These are phyloP conservation scores for Zosterops pallidus DNA, from an alignment of 2,113 vertebrate species.

Conservation along the genomic window DNA sequence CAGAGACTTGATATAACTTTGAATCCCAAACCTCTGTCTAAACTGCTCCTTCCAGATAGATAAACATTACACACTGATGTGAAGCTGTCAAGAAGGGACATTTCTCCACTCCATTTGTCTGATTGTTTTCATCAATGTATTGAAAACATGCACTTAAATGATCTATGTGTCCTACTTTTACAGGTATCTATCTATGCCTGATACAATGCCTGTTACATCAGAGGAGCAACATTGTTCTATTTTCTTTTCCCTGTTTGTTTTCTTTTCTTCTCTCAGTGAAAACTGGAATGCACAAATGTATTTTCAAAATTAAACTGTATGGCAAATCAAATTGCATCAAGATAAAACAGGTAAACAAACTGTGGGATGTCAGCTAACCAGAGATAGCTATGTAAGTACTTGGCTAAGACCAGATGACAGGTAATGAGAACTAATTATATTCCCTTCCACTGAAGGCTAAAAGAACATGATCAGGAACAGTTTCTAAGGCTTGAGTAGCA, in stretches of 20 bases:
- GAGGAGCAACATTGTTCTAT: neutral
- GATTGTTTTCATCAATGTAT: neutral
- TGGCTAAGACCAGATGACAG: neutral
- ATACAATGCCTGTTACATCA: neutral
- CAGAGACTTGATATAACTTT: neutral
- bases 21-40: neutral
- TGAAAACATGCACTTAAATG: neutral
- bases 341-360: neutral
- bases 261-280: neutral
- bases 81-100: neutral
- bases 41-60: neutral
- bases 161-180: neutral
- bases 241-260: neutral
- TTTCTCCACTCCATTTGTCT: neutral
- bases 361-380: neutral
- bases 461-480: neutral
- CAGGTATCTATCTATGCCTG: neutral
- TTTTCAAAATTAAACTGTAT: neutral
- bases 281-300: neutral
- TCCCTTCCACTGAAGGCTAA: neutral
- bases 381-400: neutral
- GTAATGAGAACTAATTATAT: neutral
- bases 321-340: neutral
- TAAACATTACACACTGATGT: neutral
- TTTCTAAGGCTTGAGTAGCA: neutral